Evolutionary conservation across 2,113 vertebrate species (phyloP).

Genomic region (Dasyprocta punctata): DNA sequence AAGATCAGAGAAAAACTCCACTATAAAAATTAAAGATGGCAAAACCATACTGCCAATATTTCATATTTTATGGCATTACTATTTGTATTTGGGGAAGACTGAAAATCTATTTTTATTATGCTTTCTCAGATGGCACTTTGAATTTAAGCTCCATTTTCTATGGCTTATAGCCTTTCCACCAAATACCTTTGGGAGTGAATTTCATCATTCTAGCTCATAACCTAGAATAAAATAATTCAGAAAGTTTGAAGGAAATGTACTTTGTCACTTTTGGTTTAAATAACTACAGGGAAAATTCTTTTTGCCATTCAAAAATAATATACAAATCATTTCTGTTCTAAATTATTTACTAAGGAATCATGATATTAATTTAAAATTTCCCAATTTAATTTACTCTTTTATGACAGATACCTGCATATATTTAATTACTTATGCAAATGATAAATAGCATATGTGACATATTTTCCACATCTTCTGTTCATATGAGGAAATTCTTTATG

Average conservation of each 20-base stretch:
- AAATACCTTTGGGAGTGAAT: conserved; percentile 71
- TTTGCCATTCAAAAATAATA: conserved; percentile 25
- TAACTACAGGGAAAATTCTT: conserved; percentile 34
- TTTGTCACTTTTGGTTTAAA: conserved; percentile 56
- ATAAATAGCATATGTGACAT: neutral
- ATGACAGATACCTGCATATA: neutral
- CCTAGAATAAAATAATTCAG: conserved; percentile 69
- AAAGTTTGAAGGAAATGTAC: conserved; percentile 60
- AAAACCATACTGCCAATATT: conserved; percentile 65
- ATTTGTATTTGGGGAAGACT: conserved; percentile 72
- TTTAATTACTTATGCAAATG: neutral
- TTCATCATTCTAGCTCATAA: conserved; percentile 69
- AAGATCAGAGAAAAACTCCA: conserved; percentile 35
- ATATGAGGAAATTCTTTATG: neutral
- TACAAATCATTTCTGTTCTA: neutral
- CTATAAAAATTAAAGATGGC: conserved; percentile 76
- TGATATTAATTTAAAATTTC: conserved; percentile 22
- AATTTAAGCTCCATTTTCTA: conserved; percentile 77
- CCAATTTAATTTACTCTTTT: neutral
- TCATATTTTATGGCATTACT: conserved; percentile 75
- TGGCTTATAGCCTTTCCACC: conserved; percentile 73
- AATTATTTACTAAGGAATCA: neutral
- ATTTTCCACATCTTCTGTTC: neutral
- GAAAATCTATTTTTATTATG: conserved; percentile 80
- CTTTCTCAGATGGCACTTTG: conserved; percentile 76